A percentile compares a stretch with the other conserved stretches of the same genome.
Conservation (phyloP, 2,797 vertebrate genomes). For the Notamacropus eugenii region DNA sequence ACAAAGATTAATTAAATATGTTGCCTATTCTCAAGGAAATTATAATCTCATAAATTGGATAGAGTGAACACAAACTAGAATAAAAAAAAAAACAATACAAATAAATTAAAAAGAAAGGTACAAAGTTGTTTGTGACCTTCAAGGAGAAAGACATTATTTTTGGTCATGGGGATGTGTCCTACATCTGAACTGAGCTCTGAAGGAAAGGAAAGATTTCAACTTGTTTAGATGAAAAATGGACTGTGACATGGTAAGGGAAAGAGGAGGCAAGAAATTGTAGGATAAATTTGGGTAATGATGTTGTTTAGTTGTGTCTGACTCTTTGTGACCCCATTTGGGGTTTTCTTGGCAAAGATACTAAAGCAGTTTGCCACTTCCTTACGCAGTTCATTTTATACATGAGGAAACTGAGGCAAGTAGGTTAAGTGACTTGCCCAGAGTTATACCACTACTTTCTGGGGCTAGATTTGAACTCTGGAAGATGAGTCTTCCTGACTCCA, state of each 20-base stretch:
- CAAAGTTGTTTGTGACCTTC: background rate
- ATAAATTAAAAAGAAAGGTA: background rate
- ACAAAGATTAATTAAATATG: background rate
- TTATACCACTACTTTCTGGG: background rate
- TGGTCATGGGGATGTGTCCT: background rate
- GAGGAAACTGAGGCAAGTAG: background rate
- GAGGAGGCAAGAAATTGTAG: background rate
- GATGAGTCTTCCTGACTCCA: background rate
- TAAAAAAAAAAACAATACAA: background rate
- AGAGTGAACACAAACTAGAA: background rate
- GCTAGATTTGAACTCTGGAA: background rate
- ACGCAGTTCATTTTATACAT: background rate
- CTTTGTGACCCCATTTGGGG: background rate
- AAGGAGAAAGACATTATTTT: background rate
- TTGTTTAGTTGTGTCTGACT: background rate
- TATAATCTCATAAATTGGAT: background rate
- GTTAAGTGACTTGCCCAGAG: background rate
- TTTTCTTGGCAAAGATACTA: background rate
- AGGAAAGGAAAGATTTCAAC: background rate
- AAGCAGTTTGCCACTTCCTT: background rate
- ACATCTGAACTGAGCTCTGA: background rate
- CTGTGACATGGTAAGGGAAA: background rate
- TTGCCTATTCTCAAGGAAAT: background rate
- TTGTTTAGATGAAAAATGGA: background rate
- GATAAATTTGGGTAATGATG: background rate